Percentiles rank a stretch among this genome's conserved stretches.
Conservation (phyloP, 2,113 vertebrate genomes). For the Mionectes macconnelli region DNA sequence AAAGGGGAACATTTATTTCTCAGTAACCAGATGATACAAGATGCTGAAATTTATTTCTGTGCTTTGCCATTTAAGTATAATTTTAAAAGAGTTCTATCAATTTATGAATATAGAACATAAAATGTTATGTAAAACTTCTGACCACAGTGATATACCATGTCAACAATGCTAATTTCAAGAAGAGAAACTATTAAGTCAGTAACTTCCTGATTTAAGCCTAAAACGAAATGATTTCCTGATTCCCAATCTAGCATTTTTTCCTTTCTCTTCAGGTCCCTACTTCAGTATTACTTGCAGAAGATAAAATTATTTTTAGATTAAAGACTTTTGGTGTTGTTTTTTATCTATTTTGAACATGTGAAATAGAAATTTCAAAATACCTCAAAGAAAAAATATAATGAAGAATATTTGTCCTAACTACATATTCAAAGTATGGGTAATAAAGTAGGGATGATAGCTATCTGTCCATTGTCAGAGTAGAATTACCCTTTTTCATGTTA, state of each 20-base stretch:
- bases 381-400: background rate
- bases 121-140: background rate
- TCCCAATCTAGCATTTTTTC: background rate
- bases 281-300: background rate
- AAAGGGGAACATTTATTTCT: background rate
- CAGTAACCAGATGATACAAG: background rate
- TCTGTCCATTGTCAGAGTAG: background rate
- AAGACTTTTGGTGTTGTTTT: background rate
- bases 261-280: background rate
- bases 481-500: background rate
- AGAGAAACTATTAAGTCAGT: background rate
- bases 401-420: background rate
- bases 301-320: background rate
- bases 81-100: background rate
- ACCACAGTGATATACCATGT: background rate
- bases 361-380: background rate
- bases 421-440: background rate
- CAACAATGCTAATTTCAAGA: background rate
- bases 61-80: background rate
- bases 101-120: background rate
- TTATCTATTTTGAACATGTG: background rate
- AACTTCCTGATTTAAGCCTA: background rate
- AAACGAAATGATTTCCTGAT: background rate
- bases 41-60: background rate
- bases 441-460: background rate